These are phyloP conservation scores for Enteromius thamalakanensis DNA, from an alignment of 2,797 vertebrate genomes.

Conservation along the genomic window DNA sequence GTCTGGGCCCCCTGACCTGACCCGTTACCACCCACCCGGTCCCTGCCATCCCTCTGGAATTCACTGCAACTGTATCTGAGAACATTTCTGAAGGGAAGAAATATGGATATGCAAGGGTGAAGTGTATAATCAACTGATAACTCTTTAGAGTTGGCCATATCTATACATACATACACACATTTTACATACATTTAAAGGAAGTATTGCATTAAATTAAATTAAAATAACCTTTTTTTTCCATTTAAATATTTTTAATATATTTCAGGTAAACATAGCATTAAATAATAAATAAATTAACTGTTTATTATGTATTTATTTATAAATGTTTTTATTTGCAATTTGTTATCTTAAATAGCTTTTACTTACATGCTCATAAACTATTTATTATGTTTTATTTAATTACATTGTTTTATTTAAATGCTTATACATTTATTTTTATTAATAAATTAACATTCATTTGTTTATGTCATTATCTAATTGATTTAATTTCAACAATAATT, in stretches of 20 bases:
- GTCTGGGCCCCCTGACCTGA: slow-evolving; percentile 12
- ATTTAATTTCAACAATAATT: not conserved
- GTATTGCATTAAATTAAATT: not conserved
- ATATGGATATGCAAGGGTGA: not conserved
- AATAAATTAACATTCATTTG: not conserved
- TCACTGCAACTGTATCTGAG: not conserved
- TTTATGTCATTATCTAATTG: not conserved
- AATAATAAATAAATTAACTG: too few species aligned
- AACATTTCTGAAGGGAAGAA: not conserved
- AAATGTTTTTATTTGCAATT: not conserved
- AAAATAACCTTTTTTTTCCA: not conserved
- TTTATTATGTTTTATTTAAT: too few species aligned
- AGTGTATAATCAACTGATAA: not conserved
- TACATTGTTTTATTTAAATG: too few species aligned
- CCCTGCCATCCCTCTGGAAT: slow-evolving; percentile 1
- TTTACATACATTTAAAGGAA: not conserved
- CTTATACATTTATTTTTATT: not conserved
- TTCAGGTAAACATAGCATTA: not conserved
- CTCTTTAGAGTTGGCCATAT: not conserved
- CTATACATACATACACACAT: not conserved
- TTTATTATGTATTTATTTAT: not conserved
- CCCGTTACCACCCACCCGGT: slow-evolving; percentile 1
- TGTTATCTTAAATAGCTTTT: not conserved
- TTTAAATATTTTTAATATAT: not conserved
- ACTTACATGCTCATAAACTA: too few species aligned